These are phyloP conservation scores for Bradynema listronoti DNA, from an alignment of 1,140 invertebrate species.

Conservation along the genomic window DNA sequence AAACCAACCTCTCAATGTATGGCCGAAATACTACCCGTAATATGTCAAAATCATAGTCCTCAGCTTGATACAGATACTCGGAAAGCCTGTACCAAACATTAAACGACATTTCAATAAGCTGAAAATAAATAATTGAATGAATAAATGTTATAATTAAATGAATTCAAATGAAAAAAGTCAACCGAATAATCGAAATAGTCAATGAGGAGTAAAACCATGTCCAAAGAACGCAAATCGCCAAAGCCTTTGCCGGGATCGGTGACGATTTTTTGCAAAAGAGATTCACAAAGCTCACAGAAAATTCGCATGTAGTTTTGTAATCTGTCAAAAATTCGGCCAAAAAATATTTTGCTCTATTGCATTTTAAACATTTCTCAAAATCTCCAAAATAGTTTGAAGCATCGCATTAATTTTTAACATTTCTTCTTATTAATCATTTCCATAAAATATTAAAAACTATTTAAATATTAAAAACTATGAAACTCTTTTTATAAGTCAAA, in stretches of 20 bases:
- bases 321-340: conserved; percentile 59
- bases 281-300: conserved; percentile 86
- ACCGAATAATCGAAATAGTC: conserved; percentile 94
- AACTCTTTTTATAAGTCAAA: too few relatives aligned
- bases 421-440: background rate
- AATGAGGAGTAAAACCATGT: conserved; percentile 81
- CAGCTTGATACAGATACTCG: conserved; percentile 82
- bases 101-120: conserved; percentile 90
- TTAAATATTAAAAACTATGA: too few relatives aligned
- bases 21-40: conserved; percentile 69
- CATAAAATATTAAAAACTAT: too few relatives aligned
- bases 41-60: conserved; percentile 69
- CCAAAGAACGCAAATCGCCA: conserved; percentile 75
- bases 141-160: conserved; percentile 9
- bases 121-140: conserved; percentile 29
- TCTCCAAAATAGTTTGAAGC: background rate
- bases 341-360: conserved; percentile 17
- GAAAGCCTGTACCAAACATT: conserved; percentile 91
- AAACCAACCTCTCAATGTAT: conserved; percentile 73
- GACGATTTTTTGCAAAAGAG: conserved; percentile 77
- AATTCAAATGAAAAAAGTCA: conserved; percentile 33
- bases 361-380: conserved; percentile 22
- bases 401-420: background rate
- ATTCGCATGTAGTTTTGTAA: conserved; percentile 85
- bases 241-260: conserved; percentile 60